Conservation (phyloP, 2,113 vertebrate species). For the Pelodiscus sinensis region DNA sequence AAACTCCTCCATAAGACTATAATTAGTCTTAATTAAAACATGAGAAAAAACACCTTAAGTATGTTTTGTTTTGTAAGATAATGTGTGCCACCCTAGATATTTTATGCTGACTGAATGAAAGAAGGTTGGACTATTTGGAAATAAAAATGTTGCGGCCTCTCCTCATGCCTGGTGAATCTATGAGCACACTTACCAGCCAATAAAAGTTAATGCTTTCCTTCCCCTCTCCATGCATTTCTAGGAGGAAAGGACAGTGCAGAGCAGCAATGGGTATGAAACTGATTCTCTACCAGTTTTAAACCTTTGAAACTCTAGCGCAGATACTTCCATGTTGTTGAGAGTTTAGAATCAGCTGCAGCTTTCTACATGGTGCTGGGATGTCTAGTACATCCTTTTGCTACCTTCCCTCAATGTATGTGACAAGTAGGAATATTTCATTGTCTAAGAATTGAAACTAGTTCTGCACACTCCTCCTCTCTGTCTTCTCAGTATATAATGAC, state of each 20-base stretch:
- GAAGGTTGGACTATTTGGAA: neutral
- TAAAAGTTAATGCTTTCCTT: neutral
- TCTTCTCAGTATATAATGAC: neutral
- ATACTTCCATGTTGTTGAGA: neutral
- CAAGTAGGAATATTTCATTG: neutral
- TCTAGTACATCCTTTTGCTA: neutral
- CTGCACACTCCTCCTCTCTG: neutral
- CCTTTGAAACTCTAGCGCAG: neutral
- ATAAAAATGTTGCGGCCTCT: neutral
- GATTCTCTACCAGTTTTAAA: neutral
- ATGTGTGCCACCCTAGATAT: neutral
- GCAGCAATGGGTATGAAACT: neutral
- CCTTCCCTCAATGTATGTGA: neutral
- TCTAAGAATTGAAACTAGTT: neutral
- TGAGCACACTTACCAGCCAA: neutral
- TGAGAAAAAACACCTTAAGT: neutral
- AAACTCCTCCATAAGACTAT: neutral
- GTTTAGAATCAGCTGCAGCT: neutral
- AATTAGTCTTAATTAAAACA: neutral
- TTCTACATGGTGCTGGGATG: neutral
- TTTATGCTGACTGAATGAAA: slow-evolving; percentile 35
- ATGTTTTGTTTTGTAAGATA: slow-evolving; percentile 4
- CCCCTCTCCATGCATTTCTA: neutral
- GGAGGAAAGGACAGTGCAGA: neutral
- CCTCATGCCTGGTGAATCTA: neutral